Evolutionary conservation across 2,888 invertebrate genomes (phyloP).

Genomic region (Melipona bicolor): DNA sequence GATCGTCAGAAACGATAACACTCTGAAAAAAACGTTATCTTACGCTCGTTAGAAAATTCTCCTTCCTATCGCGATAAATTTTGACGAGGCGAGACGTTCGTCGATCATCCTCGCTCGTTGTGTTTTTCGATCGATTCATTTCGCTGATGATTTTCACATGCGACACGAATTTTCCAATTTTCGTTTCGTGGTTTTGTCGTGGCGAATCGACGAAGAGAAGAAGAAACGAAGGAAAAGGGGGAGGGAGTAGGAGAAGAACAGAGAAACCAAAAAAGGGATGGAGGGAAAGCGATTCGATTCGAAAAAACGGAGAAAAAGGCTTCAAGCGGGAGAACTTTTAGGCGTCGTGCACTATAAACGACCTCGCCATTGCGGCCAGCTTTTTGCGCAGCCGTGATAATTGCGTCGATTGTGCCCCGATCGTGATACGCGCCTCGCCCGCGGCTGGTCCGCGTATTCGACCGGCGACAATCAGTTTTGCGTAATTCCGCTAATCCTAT

Average conservation of each 20-base stretch:
- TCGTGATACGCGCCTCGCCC: conserved; percentile 20
- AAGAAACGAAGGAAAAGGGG: background rate
- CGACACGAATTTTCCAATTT: background rate
- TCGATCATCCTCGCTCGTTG: background rate
- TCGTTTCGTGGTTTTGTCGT: conserved; percentile 14
- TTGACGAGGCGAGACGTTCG: background rate
- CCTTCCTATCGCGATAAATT: background rate
- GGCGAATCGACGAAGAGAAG: background rate
- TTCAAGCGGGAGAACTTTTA: conserved; percentile 14
- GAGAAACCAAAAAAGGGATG: background rate
- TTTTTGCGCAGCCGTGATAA: conserved; percentile 33
- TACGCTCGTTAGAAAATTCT: background rate
- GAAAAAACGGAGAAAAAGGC: conserved; percentile 11
- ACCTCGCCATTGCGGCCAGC: conserved; percentile 16
- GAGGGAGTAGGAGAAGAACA: conserved; percentile 4
- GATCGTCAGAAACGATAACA: background rate
- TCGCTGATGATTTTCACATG: conserved; percentile 6
- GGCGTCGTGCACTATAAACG: conserved; percentile 24
- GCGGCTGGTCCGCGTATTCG: background rate
- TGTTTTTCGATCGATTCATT: conserved; percentile 9
- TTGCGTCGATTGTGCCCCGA: conserved; percentile 26
- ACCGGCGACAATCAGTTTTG: background rate
- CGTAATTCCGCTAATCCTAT: background rate
- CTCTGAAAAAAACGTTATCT: background rate
- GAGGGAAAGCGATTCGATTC: background rate